Evolutionary conservation across 2,113 vertebrate species (phyloP).

Genomic region (Grammomys surdaster): DNA sequence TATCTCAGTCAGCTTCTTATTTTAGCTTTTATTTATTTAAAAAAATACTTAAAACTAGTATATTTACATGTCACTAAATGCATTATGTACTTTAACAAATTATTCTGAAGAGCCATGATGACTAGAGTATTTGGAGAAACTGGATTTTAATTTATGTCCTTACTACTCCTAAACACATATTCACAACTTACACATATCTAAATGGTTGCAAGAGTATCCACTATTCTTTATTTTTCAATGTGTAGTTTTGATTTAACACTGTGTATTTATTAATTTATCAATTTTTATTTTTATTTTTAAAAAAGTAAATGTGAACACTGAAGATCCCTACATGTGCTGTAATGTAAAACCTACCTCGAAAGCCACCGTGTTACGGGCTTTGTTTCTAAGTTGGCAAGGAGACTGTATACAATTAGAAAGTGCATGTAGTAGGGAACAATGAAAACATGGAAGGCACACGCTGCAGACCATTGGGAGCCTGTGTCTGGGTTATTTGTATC

Average conservation of each 20-base stretch:
- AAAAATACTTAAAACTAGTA: background rate
- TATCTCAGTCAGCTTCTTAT: too few species aligned
- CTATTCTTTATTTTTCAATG: background rate
- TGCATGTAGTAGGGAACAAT: too few species aligned
- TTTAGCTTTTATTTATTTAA: background rate
- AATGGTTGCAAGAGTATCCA: background rate
- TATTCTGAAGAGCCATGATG: background rate
- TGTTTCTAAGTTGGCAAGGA: background rate
- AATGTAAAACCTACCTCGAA: background rate
- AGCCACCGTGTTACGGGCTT: too few species aligned
- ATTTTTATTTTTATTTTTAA: background rate
- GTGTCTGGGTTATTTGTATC: accelerated
- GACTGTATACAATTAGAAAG: background rate
- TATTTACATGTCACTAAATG: background rate
- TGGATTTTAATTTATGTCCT: background rate
- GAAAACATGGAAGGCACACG: too few species aligned
- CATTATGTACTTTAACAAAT: background rate
- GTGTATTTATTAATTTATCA: background rate
- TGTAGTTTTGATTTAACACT: background rate
- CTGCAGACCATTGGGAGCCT: accelerated
- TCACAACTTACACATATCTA: background rate
- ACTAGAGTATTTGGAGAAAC: background rate
- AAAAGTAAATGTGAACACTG: background rate
- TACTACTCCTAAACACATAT: background rate
- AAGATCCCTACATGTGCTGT: background rate